Percentiles rank a stretch among this genome's conserved stretches.
These are phyloP conservation scores for Crotalus horridus DNA, from an alignment of 2,113 vertebrate species.

Conservation along the genomic window DNA sequence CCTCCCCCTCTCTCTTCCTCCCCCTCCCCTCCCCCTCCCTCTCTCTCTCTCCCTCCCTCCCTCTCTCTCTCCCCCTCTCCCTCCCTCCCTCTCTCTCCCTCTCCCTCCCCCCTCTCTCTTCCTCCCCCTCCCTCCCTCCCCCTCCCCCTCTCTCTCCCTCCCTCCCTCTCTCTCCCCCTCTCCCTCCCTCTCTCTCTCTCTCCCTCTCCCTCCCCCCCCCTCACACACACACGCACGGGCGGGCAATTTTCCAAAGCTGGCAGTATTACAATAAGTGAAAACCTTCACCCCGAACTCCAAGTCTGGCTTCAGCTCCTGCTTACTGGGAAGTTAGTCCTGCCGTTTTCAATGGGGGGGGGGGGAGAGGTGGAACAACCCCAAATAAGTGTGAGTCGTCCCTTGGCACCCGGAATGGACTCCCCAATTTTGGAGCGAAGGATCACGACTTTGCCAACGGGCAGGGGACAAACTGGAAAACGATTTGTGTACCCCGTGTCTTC, in stretches of 20 bases:
- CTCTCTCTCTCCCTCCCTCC: no score
- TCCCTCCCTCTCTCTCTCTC: no score
- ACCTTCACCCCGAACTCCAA: not conserved
- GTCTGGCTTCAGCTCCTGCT: not conserved
- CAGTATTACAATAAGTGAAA: not conserved
- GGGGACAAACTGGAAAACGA: not conserved
- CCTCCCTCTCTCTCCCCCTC: not conserved
- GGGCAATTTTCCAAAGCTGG: not conserved
- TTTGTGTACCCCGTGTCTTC: not conserved
- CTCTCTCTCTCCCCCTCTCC: not conserved
- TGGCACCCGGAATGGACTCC: not conserved
- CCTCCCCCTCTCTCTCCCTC: not conserved
- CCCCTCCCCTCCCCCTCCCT: no score
- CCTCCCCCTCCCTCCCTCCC: not conserved
- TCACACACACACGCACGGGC: not conserved
- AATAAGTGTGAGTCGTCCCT: not conserved
- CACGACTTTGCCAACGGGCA: not conserved
- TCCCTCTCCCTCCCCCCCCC: fast-evolving
- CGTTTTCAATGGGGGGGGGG: not conserved
- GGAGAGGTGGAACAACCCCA: not conserved
- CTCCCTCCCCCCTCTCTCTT: not conserved
- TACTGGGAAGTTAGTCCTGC: not conserved
- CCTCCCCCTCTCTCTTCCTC: no score
- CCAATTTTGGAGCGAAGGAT: not conserved
- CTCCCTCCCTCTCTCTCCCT: not conserved